These are phyloP conservation scores for Arctocebus calabarensis DNA, from an alignment of 2,797 vertebrate genomes.

Conservation along the genomic window DNA sequence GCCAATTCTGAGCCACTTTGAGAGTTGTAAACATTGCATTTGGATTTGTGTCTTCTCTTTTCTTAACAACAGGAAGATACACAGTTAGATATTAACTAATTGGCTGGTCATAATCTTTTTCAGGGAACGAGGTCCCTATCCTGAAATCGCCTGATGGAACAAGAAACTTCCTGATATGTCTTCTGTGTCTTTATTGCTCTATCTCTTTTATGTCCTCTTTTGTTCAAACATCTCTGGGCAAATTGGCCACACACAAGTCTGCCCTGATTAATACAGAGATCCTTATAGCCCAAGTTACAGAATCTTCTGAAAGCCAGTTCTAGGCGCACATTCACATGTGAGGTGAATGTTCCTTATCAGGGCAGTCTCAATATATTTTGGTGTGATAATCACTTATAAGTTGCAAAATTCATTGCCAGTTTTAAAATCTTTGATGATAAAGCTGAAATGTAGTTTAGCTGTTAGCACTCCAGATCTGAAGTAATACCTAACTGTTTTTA, in stretches of 20 bases:
- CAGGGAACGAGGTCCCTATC: background rate
- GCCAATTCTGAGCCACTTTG: background rate
- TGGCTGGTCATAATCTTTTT: background rate
- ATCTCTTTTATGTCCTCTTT: background rate
- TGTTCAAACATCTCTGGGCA: background rate
- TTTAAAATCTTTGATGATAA: background rate
- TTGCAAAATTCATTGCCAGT: background rate
- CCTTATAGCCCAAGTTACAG: background rate
- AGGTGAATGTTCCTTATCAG: background rate
- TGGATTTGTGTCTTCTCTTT: background rate
- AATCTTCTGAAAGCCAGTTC: background rate
- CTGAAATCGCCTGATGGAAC: background rate
- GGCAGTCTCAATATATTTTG: background rate
- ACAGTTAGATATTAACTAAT: background rate
- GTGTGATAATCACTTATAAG: background rate
- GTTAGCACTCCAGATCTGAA: background rate
- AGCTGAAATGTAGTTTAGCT: background rate
- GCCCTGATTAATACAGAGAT: accelerated
- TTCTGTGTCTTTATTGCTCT: background rate
- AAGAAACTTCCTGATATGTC: background rate
- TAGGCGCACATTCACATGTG: background rate
- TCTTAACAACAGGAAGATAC: background rate
- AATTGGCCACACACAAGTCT: background rate
- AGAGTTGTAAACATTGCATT: background rate
- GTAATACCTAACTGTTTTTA: background rate